These are phyloP conservation scores for Gephyroberyx darwinii DNA, from an alignment of 2,797 vertebrate species.

Conservation along the genomic window DNA sequence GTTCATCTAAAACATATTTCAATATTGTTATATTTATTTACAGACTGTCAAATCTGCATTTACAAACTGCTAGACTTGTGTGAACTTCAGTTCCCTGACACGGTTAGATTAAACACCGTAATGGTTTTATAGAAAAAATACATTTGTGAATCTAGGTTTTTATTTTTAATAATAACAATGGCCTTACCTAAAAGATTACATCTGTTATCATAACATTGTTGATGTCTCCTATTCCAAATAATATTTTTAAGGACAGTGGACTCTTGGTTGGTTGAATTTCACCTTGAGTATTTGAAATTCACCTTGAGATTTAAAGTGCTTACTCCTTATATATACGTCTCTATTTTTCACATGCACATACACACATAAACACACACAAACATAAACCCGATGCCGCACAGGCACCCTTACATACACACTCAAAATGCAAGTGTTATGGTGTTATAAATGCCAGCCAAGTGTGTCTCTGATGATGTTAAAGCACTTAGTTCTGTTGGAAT, in stretches of 20 bases:
- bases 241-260: neutral
- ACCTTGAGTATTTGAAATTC: constrained; percentile 40
- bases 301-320: constrained; percentile 36
- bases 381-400: neutral
- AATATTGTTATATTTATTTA: no score
- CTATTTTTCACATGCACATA: neutral
- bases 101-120: no score
- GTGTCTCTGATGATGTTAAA: constrained; percentile 50
- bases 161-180: no score
- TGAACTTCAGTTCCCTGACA: no score
- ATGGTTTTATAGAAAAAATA: no score
- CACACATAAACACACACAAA: constrained; percentile 7
- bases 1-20: no score
- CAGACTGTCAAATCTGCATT: no score
- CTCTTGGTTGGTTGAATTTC: constrained; percentile 18
- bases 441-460: constrained; percentile 48
- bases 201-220: no score
- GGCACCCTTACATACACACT: neutral
- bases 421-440: constrained; percentile 27
- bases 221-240: no score
- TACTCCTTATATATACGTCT: neutral
- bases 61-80: no score
- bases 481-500: constrained; percentile 39
- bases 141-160: no score
- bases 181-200: no score